These are phyloP conservation scores for Malthinus flaveolus DNA, from an alignment of 2,888 invertebrate species.

Conservation along the genomic window DNA sequence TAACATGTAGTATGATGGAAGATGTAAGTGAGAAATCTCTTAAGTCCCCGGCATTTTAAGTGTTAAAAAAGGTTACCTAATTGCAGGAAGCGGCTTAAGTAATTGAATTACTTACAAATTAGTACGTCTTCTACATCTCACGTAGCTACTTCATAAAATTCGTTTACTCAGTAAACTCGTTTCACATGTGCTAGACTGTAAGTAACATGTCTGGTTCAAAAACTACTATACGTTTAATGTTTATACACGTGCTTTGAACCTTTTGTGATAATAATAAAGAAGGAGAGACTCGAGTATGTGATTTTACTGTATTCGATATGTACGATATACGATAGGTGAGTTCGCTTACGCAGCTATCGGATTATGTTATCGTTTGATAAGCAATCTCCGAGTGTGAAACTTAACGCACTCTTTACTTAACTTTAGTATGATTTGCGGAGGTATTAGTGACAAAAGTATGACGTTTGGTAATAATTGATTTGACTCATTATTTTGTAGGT, in stretches of 20 bases:
- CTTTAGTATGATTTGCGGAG: slow-evolving; percentile 9
- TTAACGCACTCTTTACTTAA: neutral
- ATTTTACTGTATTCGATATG: too few relatives aligned
- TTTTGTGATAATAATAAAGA: too few relatives aligned
- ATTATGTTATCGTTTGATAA: too few relatives aligned
- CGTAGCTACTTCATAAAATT: neutral
- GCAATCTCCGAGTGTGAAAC: neutral
- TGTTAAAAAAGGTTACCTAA: neutral
- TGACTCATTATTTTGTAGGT: too few relatives aligned
- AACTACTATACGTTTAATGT: neutral
- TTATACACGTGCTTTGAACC: too few relatives aligned
- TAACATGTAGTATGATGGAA: neutral
- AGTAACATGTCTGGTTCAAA: slow-evolving; percentile 1
- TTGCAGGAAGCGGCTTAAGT: neutral
- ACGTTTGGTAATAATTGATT: neutral
- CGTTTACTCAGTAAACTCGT: slow-evolving; percentile 1
- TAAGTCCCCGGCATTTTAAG: neutral
- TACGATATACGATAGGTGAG: too few relatives aligned
- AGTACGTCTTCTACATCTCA: neutral
- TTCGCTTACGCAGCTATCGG: too few relatives aligned
- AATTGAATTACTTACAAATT: slow-evolving; percentile 6
- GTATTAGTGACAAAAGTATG: slow-evolving; percentile 17
- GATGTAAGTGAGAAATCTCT: neutral
- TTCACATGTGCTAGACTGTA: slow-evolving; percentile 1
- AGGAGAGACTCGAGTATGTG: too few relatives aligned